A percentile compares a stretch with the other conserved stretches of the same genome.
Conservation (phyloP, 2,113 vertebrate genomes). For the Pimephales promelas region DNA sequence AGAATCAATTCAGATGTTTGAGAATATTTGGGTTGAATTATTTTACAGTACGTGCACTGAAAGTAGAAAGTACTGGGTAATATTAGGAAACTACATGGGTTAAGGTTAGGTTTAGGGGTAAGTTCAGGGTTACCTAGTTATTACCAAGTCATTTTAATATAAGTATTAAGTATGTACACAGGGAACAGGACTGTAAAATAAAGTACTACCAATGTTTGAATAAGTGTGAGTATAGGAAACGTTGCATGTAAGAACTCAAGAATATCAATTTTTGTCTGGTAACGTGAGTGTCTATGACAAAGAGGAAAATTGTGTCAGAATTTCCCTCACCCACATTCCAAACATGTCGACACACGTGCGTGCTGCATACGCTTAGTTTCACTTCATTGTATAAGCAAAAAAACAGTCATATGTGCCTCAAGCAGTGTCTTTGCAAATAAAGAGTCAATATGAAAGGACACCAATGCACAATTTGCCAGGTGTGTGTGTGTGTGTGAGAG, state of each 20-base stretch:
- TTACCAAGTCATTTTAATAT: too few relatives aligned
- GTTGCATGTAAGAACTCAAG: background rate
- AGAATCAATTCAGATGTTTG: background rate
- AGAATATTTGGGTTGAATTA: background rate
- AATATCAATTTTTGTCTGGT: background rate
- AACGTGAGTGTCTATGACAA: constrained; percentile 16
- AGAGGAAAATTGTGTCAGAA: constrained; percentile 18
- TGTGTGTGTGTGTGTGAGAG: background rate
- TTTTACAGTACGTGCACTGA: too few relatives aligned
- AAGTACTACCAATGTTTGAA: too few relatives aligned
- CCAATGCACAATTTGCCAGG: background rate
- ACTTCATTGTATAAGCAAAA: background rate
- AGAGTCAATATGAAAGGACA: constrained; percentile 8
- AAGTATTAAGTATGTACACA: too few relatives aligned
- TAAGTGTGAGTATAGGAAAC: background rate
- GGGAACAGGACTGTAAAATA: too few relatives aligned
- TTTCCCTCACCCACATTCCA: constrained; percentile 53
- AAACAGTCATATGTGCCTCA: background rate
- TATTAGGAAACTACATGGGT: too few relatives aligned
- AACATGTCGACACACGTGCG: constrained; percentile 4
- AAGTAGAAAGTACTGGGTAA: too few relatives aligned
- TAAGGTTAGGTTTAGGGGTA: too few relatives aligned
- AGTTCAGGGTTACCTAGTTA: too few relatives aligned
- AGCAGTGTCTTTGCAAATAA: background rate
- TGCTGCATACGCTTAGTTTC: background rate